A percentile compares a stretch with the other conserved stretches of the same genome.
These are phyloP conservation scores for Lepidocyrtoides sp. DNA, from an alignment of 2,888 invertebrate species.

Conservation along the genomic window DNA sequence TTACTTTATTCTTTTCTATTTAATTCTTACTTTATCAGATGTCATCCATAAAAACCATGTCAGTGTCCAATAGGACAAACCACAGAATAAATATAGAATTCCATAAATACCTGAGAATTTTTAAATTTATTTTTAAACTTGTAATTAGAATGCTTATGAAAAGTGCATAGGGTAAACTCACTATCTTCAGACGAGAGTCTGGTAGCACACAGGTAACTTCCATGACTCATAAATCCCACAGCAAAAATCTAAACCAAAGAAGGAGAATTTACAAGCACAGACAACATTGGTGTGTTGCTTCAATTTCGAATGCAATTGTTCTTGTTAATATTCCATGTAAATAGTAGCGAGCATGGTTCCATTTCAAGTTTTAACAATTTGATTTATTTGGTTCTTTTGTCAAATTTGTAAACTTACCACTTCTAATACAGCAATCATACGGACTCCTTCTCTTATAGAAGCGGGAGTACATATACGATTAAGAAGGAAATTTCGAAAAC, in stretches of 20 bases:
- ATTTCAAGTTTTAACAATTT: not conserved
- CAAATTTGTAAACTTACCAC: not conserved
- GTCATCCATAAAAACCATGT: constrained; percentile 6
- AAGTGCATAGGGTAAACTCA: not conserved
- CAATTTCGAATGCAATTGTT: too few species aligned
- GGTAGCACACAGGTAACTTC: not conserved
- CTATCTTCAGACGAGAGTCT: not conserved
- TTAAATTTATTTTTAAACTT: not conserved
- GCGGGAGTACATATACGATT: not conserved
- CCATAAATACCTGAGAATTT: not conserved
- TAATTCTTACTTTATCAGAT: not conserved
- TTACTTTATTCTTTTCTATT: not conserved
- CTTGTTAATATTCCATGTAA: too few species aligned
- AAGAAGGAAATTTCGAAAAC: not conserved
- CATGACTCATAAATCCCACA: constrained; percentile 19
- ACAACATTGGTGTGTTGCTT: too few species aligned
- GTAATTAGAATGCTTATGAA: not conserved
- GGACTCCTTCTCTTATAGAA: not conserved
- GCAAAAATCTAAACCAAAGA: constrained; percentile 17
- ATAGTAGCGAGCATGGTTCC: not conserved
- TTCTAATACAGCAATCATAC: constrained; percentile 36
- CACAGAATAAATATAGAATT: not conserved
- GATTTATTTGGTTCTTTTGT: too few species aligned
- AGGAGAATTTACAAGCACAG: not conserved
- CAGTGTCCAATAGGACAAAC: not conserved